phyloP scores from a whole-genome alignment of 2,113 vertebrate species.

The Cynopterus brachyotis region DNA sequence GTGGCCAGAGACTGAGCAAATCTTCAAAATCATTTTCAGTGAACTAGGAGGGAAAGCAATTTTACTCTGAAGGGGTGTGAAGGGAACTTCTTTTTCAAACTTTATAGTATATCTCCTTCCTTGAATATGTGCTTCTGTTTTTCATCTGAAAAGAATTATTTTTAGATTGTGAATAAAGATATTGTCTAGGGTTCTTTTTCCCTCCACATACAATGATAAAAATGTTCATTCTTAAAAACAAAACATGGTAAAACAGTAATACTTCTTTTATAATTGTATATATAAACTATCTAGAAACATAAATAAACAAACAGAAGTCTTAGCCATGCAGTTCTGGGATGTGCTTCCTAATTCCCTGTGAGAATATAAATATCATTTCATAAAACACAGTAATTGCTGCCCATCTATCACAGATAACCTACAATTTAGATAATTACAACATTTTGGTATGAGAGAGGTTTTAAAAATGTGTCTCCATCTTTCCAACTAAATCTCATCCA shows the following conservation, averaged over 20 bases:
- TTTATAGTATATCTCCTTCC: not conserved
- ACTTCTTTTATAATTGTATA: not conserved
- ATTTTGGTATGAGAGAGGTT: not conserved
- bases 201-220: not conserved
- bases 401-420: not conserved
- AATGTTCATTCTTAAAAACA: not conserved
- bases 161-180: not conserved
- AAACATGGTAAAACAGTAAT: not conserved
- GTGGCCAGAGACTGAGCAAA: not conserved
- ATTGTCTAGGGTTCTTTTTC: not conserved
- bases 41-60: not conserved
- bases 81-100: not conserved
- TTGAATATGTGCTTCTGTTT: not conserved
- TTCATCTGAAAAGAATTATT: not conserved
- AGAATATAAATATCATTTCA: not conserved
- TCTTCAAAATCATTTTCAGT: slow-evolving; percentile 50
- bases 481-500: not conserved
- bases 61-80: not conserved
- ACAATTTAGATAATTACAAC: not conserved
- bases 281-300: not conserved
- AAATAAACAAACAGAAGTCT: not conserved
- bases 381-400: not conserved
- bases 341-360: not conserved
- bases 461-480: not conserved
- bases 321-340: not conserved